These are phyloP conservation scores for Iguana delicatissima DNA, from an alignment of 2,797 vertebrate genomes.

Conservation along the genomic window DNA sequence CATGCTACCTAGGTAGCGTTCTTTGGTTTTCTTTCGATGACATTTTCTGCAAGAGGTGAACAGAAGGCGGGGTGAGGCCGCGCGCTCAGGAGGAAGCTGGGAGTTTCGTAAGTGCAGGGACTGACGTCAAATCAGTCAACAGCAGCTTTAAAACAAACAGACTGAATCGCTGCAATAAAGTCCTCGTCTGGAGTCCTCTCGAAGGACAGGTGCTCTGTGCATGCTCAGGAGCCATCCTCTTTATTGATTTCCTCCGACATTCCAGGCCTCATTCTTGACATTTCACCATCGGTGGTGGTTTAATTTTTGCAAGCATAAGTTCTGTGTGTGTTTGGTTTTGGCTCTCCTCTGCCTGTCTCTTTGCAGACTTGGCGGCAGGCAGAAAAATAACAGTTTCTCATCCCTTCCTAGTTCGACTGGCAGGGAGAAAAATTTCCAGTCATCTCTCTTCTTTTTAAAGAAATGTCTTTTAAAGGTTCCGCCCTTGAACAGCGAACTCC, in stretches of 20 bases:
- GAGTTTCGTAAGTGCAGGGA: not conserved
- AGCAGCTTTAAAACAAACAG: not conserved
- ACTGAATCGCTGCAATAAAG: not conserved
- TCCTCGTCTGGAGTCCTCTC: not conserved
- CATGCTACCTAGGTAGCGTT: not conserved
- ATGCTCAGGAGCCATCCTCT: not conserved
- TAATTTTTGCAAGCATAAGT: no score
- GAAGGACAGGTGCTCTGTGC: no score
- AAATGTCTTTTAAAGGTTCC: not conserved
- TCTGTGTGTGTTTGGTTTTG: no score
- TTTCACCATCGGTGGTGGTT: no score
- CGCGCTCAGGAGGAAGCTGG: not conserved
- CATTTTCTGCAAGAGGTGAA: accelerated
- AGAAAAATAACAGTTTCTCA: not conserved
- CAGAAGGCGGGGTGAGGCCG: accelerated
- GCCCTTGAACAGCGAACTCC: not conserved
- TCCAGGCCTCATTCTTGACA: no score
- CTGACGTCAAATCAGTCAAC: not conserved
- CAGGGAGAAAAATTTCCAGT: not conserved
- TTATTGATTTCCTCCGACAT: not conserved
- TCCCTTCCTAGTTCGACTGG: not conserved
- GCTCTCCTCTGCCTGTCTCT: not conserved
- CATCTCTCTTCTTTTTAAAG: no score
- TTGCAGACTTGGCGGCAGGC: not conserved
- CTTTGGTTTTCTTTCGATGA: accelerated